These are phyloP conservation scores for Oncorhynchus masou DNA, from an alignment of 2,113 vertebrate genomes.

Conservation along the genomic window DNA sequence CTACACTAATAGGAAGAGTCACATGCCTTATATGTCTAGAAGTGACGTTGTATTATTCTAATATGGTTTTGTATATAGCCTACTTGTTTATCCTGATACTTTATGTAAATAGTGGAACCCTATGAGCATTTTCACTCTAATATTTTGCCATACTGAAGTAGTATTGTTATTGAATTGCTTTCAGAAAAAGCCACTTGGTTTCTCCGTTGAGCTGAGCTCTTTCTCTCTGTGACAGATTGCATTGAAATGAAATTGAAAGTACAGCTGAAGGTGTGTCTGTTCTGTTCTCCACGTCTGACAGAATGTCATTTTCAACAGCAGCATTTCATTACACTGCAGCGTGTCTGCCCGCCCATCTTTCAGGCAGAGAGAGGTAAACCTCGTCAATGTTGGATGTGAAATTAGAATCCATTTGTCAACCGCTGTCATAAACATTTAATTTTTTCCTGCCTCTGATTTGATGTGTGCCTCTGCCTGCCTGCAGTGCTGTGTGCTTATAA, in stretches of 20 bases:
- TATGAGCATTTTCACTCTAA: slow-evolving; percentile 31
- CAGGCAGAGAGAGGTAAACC: slow-evolving; percentile 34
- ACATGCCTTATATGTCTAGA: no score
- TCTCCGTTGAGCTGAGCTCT: not conserved
- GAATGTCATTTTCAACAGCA: slow-evolving; percentile 47
- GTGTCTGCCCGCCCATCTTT: slow-evolving; percentile 27
- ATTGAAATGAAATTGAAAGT: slow-evolving; percentile 44
- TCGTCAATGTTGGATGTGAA: slow-evolving; percentile 64
- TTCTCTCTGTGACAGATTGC: slow-evolving; percentile 20
- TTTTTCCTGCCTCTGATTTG: slow-evolving; percentile 30
- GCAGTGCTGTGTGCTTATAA: slow-evolving; percentile 36
- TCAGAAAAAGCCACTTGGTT: not conserved
- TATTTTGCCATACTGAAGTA: slow-evolving; percentile 22
- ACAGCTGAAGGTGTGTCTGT: slow-evolving; percentile 23
- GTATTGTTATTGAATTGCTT: slow-evolving; percentile 32
- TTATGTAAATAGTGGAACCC: slow-evolving; percentile 5
- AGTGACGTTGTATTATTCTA: no score
- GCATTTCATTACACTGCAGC: slow-evolving; percentile 33
- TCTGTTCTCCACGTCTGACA: slow-evolving; percentile 38
- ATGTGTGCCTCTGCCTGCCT: slow-evolving; percentile 28
- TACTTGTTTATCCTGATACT: not conserved
- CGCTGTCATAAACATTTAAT: slow-evolving; percentile 58
- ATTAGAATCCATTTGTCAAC: slow-evolving; percentile 61
- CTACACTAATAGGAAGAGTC: no score
- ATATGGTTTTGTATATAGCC: not conserved